Base-by-base conservation (phyloP, 1,140 invertebrate genomes). In the Drosophila tsacasi region DNA sequence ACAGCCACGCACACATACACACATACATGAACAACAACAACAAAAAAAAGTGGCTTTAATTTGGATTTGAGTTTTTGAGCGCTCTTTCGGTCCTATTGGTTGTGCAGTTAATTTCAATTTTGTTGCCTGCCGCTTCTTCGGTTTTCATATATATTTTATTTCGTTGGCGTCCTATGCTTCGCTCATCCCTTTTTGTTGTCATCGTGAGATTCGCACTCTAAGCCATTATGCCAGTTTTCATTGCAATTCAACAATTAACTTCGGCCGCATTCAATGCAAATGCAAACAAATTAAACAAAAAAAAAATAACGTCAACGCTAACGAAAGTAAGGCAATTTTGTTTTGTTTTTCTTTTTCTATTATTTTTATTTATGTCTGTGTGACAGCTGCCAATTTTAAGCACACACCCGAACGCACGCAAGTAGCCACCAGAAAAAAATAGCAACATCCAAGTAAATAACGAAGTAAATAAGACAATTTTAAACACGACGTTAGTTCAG, bases 161-260 rank as follows among this genome's bases (percentile, higher is more conserved):
- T 58, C 42, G 25, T 60, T 35, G 39, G 62, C 73, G 32, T 59
- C 63, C 62, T 76, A 57, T 49, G 49, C 23, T 42, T 35, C 37
- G 65, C 52, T 73, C 46, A 25, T 73, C 68, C 71, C 60, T 73
- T 73, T 73, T 44, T 73, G 71, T 74, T 74, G 71, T 74, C 68
- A 75, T 75, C 58, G 35, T 9, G n/a, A 37, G 32, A 54, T 75
- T 75, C 72, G 69, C 74, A 72, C 71, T 72, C 50, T 35, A 25
- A 58, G 44, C 30, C 47, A 74, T 32, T 57, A 39, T 15, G 12
- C 25, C 12, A 23, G 27, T 65, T 72, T 66, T 55, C 9, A 44
- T 30, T 39, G 44, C 19, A 76, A n/a, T 55, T 39, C 9, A 66
- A 66, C 52, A 27, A 65, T 42, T 32, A 62, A 65, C 39, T 62